Evolutionary conservation across 1,140 invertebrate species (phyloP).

Genomic region (Pomacea maculata): DNA sequence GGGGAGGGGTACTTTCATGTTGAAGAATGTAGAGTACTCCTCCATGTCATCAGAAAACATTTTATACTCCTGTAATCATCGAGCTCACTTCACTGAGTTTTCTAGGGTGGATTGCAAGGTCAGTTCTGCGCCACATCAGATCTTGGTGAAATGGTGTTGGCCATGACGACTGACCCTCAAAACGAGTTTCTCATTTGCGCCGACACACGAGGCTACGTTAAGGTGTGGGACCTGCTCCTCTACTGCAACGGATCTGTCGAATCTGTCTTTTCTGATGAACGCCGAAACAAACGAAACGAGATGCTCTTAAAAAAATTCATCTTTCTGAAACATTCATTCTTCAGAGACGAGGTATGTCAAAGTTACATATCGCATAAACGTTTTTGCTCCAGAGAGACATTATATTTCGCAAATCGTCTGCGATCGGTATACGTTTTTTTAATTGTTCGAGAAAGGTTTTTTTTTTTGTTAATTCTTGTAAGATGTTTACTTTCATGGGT

Average conservation of each 20-base stretch:
- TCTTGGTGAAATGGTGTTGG: slow-evolving; percentile 46
- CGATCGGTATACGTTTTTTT: too few relatives aligned
- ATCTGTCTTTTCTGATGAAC: slow-evolving; percentile 25
- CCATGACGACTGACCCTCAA: slow-evolving; percentile 47
- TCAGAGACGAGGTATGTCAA: slow-evolving; percentile 4
- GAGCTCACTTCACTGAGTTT: neutral
- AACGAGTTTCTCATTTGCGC: slow-evolving; percentile 57
- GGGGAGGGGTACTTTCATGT: too few relatives aligned
- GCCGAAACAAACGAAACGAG: slow-evolving; percentile 66
- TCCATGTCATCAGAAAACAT: too few relatives aligned
- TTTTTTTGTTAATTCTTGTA: too few relatives aligned
- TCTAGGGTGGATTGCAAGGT: slow-evolving; percentile 50
- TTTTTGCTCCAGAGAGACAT: too few relatives aligned
- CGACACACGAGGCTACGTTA: slow-evolving; percentile 59
- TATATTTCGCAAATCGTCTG: too few relatives aligned
- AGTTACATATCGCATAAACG: neutral
- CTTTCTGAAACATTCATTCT: slow-evolving; percentile 63
- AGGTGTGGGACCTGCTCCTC: slow-evolving; percentile 58
- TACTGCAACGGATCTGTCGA: slow-evolving; percentile 47
- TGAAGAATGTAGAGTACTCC: too few relatives aligned
- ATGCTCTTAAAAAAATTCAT: slow-evolving; percentile 74
- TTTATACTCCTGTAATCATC: too few relatives aligned
- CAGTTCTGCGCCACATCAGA: slow-evolving; percentile 68
- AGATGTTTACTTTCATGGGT: too few relatives aligned
- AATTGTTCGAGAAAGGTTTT: too few relatives aligned